Conservation (phyloP, 2,797 vertebrate genomes). For the Diplodus sargus region DNA sequence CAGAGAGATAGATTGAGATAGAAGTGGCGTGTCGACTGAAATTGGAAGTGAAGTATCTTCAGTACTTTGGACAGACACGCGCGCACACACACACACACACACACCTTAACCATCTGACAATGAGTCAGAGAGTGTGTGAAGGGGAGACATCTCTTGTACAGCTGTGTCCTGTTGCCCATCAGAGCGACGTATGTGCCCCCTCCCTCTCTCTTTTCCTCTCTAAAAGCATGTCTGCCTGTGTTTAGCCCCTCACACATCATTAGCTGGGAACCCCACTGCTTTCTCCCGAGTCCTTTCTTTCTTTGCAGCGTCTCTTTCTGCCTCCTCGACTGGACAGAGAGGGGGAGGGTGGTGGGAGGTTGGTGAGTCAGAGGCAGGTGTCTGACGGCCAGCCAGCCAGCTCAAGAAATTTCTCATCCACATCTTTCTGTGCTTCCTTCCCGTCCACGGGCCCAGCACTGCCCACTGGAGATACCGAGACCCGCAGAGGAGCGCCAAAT, state of each 20-base stretch:
- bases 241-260: conserved; percentile 73
- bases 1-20: conserved; percentile 55
- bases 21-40: conserved; percentile 62
- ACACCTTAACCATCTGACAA: conserved; percentile 25
- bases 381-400: conserved; percentile 61
- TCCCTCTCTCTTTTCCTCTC: conserved; percentile 34
- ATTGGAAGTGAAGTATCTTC: conserved; percentile 74
- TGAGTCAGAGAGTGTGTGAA: conserved; percentile 29
- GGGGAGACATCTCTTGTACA: conserved; percentile 42
- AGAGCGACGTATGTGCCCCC: conserved; percentile 40
- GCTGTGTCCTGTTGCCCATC: conserved; percentile 59
- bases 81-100: conserved; percentile 31
- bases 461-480: conserved; percentile 69
- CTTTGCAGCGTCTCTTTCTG: conserved; percentile 51
- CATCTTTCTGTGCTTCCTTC: conserved; percentile 48
- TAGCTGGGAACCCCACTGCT: conserved; percentile 65
- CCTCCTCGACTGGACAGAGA: conserved; percentile 48
- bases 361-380: conserved; percentile 68
- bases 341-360: conserved; percentile 45
- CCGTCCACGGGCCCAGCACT: conserved; percentile 53
- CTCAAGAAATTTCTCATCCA: conserved; percentile 53
- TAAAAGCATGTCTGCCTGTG: conserved; percentile 41
- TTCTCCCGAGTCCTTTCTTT: conserved; percentile 45
- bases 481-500: conserved; percentile 47
- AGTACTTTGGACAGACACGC: conserved; percentile 40